Evolutionary conservation across 2,888 invertebrate species (phyloP), one percentile per base, ranked within the genome.

Genomic region (Sphaerophoria taeniata): DNA sequence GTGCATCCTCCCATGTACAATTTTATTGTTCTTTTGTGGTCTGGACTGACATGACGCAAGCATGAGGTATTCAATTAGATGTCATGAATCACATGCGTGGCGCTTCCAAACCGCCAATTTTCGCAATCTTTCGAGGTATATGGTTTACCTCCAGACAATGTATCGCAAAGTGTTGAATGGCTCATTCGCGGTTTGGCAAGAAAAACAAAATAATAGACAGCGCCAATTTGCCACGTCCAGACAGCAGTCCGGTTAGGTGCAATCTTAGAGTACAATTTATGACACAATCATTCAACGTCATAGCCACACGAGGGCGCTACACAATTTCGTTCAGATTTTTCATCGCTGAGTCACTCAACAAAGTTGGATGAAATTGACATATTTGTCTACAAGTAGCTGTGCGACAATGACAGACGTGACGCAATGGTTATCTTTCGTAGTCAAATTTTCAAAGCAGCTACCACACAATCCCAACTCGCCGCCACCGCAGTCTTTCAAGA

Each of bases 1-100:
- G 51, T 24, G 67, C 83, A 83, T 83, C 79, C 74, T 58, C 61
- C 61, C 43, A 65, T 70, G 74, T 2, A 24, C 24, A 24, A 24
- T 24, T 24, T 24, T 24, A 67, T 83, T 74, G 71, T 73, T 63
- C 63, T 70, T 73, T 51, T 24, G 63, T 51, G 65, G 65, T 33
- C 45, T 39, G 45, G 55, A 11, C 12, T 56, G 47, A 4, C 6
- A 31, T 4, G 67, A 67, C 53, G 53, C 51, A 67, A 53, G 67
- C 67, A 58, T 65, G 63, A 79, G 70, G 45, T 83, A 83, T 83
- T 83, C 83, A 83, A 83, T 83, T 83, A 83, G 83, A 74, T 47
- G 74, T 65, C 83, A 78, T 83, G 83, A 83, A 83, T 83, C 83
- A 83, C 73, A 78, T 78, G 83, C 78, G 74, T 83, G 83, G 83